These are phyloP conservation scores for Struthidea cinerea DNA, from an alignment of 2,113 vertebrate species.

Conservation along the genomic window DNA sequence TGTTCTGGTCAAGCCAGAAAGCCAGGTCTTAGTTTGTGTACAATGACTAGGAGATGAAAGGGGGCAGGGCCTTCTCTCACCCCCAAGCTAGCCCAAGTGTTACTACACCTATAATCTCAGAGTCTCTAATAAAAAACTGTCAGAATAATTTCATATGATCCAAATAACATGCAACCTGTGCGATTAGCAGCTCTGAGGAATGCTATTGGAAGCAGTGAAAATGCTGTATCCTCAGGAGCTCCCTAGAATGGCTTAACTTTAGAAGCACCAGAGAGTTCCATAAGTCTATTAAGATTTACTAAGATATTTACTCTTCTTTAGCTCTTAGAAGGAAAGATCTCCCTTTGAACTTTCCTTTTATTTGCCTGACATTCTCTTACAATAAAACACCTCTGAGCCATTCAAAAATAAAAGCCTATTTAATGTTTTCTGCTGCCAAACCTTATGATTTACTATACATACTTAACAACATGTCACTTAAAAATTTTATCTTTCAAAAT, in stretches of 20 bases:
- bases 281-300: slow-evolving; percentile 61
- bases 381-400: slow-evolving; percentile 36
- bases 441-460: slow-evolving; percentile 13
- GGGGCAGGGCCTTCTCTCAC: neutral
- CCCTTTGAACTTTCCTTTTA: slow-evolving; percentile 66
- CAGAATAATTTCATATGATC: neutral
- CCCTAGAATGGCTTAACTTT: slow-evolving; percentile 4
- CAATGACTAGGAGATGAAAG: neutral
- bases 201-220: neutral
- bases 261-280: neutral
- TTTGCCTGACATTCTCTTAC: slow-evolving; percentile 69
- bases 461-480: slow-evolving; percentile 5
- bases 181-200: neutral
- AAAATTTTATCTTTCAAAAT: slow-evolving; percentile 10
- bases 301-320: slow-evolving; percentile 63
- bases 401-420: slow-evolving; percentile 47
- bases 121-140: neutral
- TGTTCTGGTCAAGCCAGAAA: neutral
- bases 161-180: neutral
- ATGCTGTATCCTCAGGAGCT: neutral
- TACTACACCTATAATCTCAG: neutral
- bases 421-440: slow-evolving; percentile 51
- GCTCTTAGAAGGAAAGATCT: slow-evolving; percentile 61
- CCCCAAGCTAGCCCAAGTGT: neutral
- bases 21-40: neutral